Conservation (phyloP, 2,888 invertebrate species). For the Epistrophella euchroma region DNA sequence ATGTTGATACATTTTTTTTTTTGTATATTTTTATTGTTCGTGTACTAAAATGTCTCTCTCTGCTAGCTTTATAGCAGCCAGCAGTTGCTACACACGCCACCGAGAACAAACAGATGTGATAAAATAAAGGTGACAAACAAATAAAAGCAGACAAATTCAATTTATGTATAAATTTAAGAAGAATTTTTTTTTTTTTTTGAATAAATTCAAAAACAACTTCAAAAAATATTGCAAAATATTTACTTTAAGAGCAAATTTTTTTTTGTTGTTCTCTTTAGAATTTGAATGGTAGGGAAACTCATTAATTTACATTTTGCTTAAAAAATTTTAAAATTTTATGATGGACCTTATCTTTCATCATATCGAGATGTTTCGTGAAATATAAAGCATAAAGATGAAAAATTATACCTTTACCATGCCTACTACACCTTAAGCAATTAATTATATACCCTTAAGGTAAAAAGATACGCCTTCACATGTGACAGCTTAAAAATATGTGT, state of each 20-base stretch:
- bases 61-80: not conserved
- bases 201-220: not conserved
- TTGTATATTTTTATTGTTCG: not conserved
- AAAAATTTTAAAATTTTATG: not conserved
- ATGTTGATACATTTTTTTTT: too few species aligned
- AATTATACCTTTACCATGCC: too few species aligned
- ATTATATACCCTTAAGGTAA: constrained; percentile 47
- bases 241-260: constrained; percentile 19
- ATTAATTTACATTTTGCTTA: not conserved
- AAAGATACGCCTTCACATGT: constrained; percentile 19
- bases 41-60: not conserved
- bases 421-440: constrained; percentile 43
- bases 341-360: constrained; percentile 28
- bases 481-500: constrained; percentile 42
- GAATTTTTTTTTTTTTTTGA: constrained; percentile 5
- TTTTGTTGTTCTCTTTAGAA: not conserved
- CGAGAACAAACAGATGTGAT: constrained; percentile 15
- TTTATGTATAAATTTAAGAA: constrained; percentile 24
- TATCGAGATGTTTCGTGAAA: not conserved
- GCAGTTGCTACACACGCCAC: not conserved
- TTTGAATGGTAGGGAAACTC: not conserved
- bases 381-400: constrained; percentile 6
- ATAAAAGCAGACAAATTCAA: constrained; percentile 35
- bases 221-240: constrained; percentile 47
- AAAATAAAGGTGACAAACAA: constrained; percentile 39